These are phyloP conservation scores for Hoplodrina blanda DNA, from an alignment of 2,888 invertebrate species.

Conservation along the genomic window DNA sequence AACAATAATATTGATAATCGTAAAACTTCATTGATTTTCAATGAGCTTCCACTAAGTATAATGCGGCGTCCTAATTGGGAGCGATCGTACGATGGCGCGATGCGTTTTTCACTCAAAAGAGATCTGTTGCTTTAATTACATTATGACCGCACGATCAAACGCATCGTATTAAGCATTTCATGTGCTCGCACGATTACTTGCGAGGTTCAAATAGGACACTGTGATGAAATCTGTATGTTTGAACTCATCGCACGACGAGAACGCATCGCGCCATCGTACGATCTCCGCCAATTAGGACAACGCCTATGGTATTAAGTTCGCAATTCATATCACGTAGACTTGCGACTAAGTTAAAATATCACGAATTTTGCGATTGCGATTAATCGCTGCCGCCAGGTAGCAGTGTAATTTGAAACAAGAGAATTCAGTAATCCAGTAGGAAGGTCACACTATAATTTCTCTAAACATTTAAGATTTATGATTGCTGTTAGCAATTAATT, in stretches of 20 bases:
- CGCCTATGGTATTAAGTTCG: constrained; percentile 66
- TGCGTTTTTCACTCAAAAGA: too few species aligned
- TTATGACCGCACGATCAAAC: too few species aligned
- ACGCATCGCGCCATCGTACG: too few species aligned
- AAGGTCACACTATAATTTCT: neutral
- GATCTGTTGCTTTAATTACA: too few species aligned
- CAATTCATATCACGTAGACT: constrained; percentile 58
- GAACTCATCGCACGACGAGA: too few species aligned
- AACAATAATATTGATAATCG: constrained; percentile 59
- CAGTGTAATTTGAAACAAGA: neutral
- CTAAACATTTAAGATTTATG: constrained; percentile 3
- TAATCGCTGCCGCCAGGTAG: constrained; percentile 10
- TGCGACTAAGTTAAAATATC: constrained; percentile 43
- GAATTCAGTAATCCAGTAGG: neutral
- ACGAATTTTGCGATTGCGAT: constrained; percentile 15
- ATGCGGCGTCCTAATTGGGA: too few species aligned
- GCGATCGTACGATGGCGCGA: too few species aligned
- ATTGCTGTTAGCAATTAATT: constrained; percentile 10
- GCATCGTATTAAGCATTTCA: too few species aligned
- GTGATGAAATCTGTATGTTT: too few species aligned
- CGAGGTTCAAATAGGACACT: too few species aligned
- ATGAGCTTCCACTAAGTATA: constrained; percentile 70
- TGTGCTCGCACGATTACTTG: too few species aligned
- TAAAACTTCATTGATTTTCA: constrained; percentile 74
- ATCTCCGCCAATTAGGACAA: too few species aligned